Evolutionary conservation across 2,797 vertebrate genomes (phyloP).

Genomic region (Myotis planiceps): DNA sequence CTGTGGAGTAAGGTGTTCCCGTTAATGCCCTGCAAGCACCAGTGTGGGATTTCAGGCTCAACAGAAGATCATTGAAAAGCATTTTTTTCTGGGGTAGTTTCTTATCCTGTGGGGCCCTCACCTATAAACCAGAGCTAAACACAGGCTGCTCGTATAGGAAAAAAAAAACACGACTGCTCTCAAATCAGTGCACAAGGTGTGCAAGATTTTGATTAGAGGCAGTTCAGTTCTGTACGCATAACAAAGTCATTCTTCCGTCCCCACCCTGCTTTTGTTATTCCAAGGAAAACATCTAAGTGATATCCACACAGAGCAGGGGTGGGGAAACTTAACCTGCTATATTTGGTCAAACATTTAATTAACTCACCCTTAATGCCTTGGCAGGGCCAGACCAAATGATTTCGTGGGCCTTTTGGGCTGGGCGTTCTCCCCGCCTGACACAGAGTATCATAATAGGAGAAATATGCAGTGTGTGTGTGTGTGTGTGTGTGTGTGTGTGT

Average conservation of each 20-base stretch:
- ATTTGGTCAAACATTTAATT: no score
- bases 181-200: not conserved
- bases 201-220: not conserved
- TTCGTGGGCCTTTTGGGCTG: no score
- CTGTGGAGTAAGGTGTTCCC: constrained; percentile 56
- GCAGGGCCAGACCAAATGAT: no score
- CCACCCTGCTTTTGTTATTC: not conserved
- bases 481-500: no score
- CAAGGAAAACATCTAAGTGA: not conserved
- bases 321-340: no score
- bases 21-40: constrained; percentile 57
- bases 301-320: not conserved
- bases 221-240: not conserved
- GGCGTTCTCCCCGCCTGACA: no score
- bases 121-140: constrained; percentile 24
- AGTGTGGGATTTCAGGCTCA: constrained; percentile 50
- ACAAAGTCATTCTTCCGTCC: not conserved
- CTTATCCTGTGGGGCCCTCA: not conserved
- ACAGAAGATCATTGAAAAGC: constrained; percentile 18
- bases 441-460: not conserved
- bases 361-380: no score
- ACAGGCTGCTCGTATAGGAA: not conserved
- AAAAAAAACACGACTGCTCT: not conserved
- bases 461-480: not conserved
- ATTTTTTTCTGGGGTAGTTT: constrained; percentile 45